Conservation (phyloP, 2,797 vertebrate species). For the Falco naumanni region DNA sequence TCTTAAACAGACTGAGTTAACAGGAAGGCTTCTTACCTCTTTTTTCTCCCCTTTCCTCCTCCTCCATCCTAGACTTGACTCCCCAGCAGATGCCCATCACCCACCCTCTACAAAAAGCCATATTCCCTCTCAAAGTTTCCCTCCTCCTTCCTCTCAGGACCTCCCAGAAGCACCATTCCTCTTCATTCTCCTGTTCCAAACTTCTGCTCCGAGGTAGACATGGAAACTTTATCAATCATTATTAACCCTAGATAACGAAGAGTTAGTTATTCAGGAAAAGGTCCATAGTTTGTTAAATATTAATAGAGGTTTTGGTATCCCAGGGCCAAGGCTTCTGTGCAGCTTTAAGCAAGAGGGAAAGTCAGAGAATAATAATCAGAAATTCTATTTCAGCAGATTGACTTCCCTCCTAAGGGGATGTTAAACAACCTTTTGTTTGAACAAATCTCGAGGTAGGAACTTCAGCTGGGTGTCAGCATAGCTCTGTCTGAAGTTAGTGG, state of each 20-base stretch:
- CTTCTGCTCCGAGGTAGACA: not conserved
- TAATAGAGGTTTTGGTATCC: not conserved
- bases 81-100: not conserved
- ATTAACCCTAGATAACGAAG: not conserved
- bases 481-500: not conserved
- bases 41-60: not conserved
- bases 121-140: not conserved
- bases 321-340: not conserved
- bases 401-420: not conserved
- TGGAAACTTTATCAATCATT: not conserved
- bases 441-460: not conserved
- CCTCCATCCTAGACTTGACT: not conserved
- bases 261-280: not conserved
- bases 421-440: not conserved
- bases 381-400: not conserved
- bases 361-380: not conserved
- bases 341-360: not conserved
- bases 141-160: not conserved
- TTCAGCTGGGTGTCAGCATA: not conserved
- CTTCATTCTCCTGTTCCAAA: not conserved
- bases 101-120: not conserved
- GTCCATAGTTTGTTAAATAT: not conserved
- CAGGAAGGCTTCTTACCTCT: not conserved
- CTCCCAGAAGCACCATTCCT: not conserved
- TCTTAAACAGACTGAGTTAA: not conserved